phyloP scores from a whole-genome alignment of 2,797 vertebrate species.

The Chelon labrosus region DNA sequence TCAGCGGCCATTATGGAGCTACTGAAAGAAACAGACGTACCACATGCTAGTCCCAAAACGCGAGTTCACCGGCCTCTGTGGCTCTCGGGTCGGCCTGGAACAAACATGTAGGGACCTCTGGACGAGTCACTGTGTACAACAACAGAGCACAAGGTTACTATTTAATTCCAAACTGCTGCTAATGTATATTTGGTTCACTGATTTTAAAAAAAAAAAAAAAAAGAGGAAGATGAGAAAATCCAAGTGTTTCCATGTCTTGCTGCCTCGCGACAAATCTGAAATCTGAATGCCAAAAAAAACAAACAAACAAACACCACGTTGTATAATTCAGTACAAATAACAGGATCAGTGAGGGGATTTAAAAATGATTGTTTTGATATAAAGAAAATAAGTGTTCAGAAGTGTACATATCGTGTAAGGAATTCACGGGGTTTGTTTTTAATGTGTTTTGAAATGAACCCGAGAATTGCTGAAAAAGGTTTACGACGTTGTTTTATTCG shows the following conservation, averaged over 20 bases:
- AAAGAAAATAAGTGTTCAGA: conserved; percentile 70
- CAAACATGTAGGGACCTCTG: conserved; percentile 46
- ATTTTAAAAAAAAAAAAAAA: conserved; percentile 34
- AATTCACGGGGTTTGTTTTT: conserved; percentile 50
- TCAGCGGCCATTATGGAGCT: conserved; percentile 19
- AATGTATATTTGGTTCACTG: conserved; percentile 77
- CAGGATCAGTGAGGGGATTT: conserved; percentile 72
- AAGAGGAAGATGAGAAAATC: conserved; percentile 72
- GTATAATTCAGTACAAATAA: conserved; percentile 80
- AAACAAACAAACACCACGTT: conserved; percentile 73
- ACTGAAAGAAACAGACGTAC: conserved; percentile 40
- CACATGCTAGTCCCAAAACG: conserved; percentile 25
- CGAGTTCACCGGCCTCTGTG: conserved; percentile 13
- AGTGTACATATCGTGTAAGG: conserved; percentile 78
- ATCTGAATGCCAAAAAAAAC: conserved; percentile 83
- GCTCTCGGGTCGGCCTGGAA: conserved; percentile 41
- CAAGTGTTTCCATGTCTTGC: conserved; percentile 70
- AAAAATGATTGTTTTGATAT: conserved; percentile 80
- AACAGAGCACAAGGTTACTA: conserved; percentile 65
- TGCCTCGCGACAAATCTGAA: conserved; percentile 71
- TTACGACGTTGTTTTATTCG: conserved; percentile 55
- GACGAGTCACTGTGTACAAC: conserved; percentile 55
- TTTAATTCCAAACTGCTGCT: conserved; percentile 79
- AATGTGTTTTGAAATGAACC: conserved; percentile 52
- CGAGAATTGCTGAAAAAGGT: conserved; percentile 61